phyloP scores from a whole-genome alignment of 2,113 vertebrate genomes.

The Tragelaphus strepsiceros region DNA sequence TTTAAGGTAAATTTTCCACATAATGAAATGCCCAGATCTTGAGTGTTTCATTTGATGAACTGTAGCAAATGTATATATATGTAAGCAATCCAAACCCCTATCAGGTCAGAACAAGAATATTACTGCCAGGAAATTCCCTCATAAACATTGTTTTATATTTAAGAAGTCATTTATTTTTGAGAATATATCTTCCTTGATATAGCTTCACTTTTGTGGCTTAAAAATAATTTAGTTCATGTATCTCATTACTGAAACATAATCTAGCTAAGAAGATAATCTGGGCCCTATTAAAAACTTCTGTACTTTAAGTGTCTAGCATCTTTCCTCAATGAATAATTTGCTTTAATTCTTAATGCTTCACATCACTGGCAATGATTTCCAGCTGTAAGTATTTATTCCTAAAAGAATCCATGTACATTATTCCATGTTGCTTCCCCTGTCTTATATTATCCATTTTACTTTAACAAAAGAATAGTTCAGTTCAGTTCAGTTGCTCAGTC shows the following conservation, averaged over 20 bases:
- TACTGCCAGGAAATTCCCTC: not conserved
- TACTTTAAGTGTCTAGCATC: not conserved
- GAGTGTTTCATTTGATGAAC: not conserved
- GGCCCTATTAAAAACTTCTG: not conserved
- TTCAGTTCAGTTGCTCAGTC: too few species aligned
- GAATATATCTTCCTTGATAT: not conserved
- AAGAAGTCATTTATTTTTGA: not conserved
- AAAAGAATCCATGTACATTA: not conserved
- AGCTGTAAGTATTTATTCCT: not conserved
- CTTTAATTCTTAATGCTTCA: not conserved
- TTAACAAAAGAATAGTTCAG: not conserved
- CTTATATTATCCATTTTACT: not conserved
- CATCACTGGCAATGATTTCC: not conserved
- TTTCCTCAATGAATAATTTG: not conserved
- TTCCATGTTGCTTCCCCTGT: not conserved
- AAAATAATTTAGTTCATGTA: not conserved
- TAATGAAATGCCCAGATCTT: not conserved
- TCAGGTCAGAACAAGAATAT: not conserved
- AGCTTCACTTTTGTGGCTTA: not conserved
- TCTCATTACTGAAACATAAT: not conserved
- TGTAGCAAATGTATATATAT: not conserved
- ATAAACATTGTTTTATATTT: not conserved
- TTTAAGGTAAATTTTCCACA: not conserved
- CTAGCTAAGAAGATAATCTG: not conserved
- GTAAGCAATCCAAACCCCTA: not conserved